These are phyloP conservation scores for Melanotaenia duboulayi DNA, from an alignment of 2,113 vertebrate species.

Conservation along the genomic window DNA sequence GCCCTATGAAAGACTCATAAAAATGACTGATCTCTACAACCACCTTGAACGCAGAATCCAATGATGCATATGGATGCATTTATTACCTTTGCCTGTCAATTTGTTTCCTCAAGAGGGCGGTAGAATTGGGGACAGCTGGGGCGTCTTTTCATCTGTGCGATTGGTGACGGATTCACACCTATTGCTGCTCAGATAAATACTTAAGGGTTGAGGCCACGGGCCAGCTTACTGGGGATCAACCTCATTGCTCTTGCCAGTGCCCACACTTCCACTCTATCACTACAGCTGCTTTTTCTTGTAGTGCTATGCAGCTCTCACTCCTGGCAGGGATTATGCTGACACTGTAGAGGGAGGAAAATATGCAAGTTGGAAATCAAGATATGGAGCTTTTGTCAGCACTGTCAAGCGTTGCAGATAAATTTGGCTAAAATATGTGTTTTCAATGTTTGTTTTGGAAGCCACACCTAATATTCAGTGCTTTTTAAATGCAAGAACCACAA, in stretches of 20 bases:
- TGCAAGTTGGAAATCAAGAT: constrained; percentile 66
- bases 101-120: constrained; percentile 70
- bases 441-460: constrained; percentile 14
- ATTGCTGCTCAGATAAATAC: constrained; percentile 61
- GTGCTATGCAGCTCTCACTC: constrained; percentile 49
- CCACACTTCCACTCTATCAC: constrained; percentile 19
- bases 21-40: constrained; percentile 50
- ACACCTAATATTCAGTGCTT: not conserved
- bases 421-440: constrained; percentile 49
- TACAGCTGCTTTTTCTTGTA: constrained; percentile 26
- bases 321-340: constrained; percentile 70
- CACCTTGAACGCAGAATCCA: constrained; percentile 27
- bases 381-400: constrained; percentile 56
- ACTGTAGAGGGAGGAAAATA: constrained; percentile 58
- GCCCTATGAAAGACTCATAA: constrained; percentile 42
- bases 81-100: constrained; percentile 31
- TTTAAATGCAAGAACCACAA: constrained; percentile 15
- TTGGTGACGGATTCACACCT: constrained; percentile 37
- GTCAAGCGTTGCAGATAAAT: constrained; percentile 61
- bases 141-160: constrained; percentile 33
- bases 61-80: constrained; percentile 40
- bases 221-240: constrained; percentile 70
- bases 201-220: constrained; percentile 58
- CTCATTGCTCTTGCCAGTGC: constrained; percentile 44
- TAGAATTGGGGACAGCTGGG: constrained; percentile 53